Evolutionary conservation across 2,888 invertebrate species (phyloP).

Genomic region (Meteorus cinctellus): DNA sequence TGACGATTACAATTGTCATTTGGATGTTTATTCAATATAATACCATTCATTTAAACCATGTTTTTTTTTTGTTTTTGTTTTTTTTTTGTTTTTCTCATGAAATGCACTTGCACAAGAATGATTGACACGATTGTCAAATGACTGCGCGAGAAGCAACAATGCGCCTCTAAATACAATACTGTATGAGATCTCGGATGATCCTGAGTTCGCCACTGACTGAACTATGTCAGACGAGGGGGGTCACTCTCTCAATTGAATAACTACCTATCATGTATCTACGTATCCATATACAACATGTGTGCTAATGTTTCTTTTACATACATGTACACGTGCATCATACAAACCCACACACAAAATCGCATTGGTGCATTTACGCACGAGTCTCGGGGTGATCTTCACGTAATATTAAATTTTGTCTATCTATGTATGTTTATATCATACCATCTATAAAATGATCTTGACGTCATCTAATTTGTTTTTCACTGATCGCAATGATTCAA

Average conservation of each 20-base stretch:
- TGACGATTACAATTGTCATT: no score
- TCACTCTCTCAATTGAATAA: conserved; percentile 71
- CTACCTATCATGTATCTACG: conserved; percentile 59
- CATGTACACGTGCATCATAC: conserved; percentile 23
- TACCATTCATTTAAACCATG: no score
- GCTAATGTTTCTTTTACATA: conserved; percentile 30
- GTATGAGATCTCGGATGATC: conserved; percentile 62
- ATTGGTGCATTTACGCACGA: neutral
- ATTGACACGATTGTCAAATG: neutral
- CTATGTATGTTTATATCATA: neutral
- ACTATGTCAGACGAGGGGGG: conserved; percentile 67
- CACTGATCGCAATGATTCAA: neutral
- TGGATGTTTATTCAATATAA: no score
- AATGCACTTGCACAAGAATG: no score
- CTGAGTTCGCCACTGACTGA: conserved; percentile 69
- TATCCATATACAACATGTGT: conserved; percentile 28
- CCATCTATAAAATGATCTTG: neutral
- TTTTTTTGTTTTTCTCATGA: no score
- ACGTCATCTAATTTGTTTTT: neutral
- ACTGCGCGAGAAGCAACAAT: neutral
- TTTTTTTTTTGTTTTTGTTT: no score
- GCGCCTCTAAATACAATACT: conserved; percentile 39
- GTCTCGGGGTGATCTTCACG: conserved; percentile 17
- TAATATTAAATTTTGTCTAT: neutral
- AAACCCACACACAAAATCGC: conserved; percentile 21